These are phyloP conservation scores for Drosophila lacteicornis DNA, from an alignment of 1,140 invertebrate genomes.

Conservation along the genomic window DNA sequence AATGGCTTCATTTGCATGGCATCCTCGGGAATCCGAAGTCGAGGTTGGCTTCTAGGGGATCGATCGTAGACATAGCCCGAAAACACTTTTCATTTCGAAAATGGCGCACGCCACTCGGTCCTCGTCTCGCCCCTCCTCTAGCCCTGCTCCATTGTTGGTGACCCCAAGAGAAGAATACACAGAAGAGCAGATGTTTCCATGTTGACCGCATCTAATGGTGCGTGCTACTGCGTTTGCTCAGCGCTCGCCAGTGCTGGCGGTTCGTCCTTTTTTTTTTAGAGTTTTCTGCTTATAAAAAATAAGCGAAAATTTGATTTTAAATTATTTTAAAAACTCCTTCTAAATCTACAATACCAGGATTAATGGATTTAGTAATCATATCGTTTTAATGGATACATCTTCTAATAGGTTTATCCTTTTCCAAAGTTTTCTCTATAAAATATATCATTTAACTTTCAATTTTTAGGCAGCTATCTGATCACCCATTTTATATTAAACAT, in stretches of 20 bases:
- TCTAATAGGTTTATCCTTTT: too few species aligned
- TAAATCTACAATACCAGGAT: too few species aligned
- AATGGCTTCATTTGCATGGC: slow-evolving; percentile 79
- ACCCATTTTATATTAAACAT: too few species aligned
- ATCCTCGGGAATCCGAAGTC: background rate
- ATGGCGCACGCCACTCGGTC: slow-evolving; percentile 27
- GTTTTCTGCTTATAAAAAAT: too few species aligned
- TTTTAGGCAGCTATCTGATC: too few species aligned
- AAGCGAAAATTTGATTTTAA: too few species aligned
- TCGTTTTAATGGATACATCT: too few species aligned
- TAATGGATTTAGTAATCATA: too few species aligned
- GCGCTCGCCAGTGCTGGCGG: slow-evolving; percentile 18
- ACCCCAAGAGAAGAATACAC: slow-evolving; percentile 59
- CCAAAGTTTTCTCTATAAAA: too few species aligned
- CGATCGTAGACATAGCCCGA: slow-evolving; percentile 33
- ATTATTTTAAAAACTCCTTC: too few species aligned
- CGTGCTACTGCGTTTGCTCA: slow-evolving; percentile 77
- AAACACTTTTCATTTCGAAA: slow-evolving; percentile 75
- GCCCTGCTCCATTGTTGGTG: slow-evolving; percentile 29
- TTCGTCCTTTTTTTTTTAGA: background rate
- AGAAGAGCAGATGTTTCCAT: slow-evolving; percentile 79
- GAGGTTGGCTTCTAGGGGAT: slow-evolving; percentile 7
- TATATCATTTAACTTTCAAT: too few species aligned
- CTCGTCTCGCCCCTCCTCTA: background rate
- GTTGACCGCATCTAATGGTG: slow-evolving; percentile 84